Conservation (phyloP, 2,113 vertebrate genomes). For the Coptodon rendalli region DNA sequence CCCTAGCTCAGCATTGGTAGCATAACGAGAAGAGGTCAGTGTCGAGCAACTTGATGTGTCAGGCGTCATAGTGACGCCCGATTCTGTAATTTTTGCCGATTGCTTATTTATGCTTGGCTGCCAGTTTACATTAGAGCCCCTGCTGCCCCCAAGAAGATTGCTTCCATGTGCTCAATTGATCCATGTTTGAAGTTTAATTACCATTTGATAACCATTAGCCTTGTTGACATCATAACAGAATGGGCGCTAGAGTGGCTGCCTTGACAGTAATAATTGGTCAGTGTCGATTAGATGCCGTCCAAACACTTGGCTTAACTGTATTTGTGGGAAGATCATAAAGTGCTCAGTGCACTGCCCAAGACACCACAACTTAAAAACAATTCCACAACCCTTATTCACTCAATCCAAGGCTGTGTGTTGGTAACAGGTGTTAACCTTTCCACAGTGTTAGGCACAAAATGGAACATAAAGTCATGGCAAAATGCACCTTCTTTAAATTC, state of each 20-base stretch:
- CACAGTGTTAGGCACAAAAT: not conserved
- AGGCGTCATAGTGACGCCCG: not conserved
- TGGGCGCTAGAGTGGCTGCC: not conserved
- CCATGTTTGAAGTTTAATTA: slow-evolving; percentile 53
- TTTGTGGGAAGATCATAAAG: not conserved
- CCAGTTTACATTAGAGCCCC: slow-evolving; percentile 7
- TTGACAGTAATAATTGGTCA: slow-evolving; percentile 7
- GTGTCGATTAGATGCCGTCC: not conserved
- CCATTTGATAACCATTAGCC: slow-evolving; percentile 35
- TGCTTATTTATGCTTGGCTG: slow-evolving; percentile 31
- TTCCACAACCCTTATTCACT: not conserved
- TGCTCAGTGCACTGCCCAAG: not conserved
- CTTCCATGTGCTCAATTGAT: slow-evolving; percentile 39
- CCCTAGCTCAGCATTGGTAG: not conserved
- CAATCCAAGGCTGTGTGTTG: not conserved
- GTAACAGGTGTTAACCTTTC: not conserved
- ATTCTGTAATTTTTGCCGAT: slow-evolving; percentile 11
- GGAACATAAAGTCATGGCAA: not conserved
- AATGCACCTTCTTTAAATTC: not conserved
- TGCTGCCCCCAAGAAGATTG: slow-evolving; percentile 37
- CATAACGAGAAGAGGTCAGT: not conserved
- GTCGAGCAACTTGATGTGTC: not conserved
- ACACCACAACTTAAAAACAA: not conserved
- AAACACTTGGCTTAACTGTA: not conserved
- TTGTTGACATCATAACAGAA: slow-evolving; percentile 5